These are phyloP conservation scores for Lasius platythorax DNA, from an alignment of 2,888 invertebrate species.

Conservation along the genomic window DNA sequence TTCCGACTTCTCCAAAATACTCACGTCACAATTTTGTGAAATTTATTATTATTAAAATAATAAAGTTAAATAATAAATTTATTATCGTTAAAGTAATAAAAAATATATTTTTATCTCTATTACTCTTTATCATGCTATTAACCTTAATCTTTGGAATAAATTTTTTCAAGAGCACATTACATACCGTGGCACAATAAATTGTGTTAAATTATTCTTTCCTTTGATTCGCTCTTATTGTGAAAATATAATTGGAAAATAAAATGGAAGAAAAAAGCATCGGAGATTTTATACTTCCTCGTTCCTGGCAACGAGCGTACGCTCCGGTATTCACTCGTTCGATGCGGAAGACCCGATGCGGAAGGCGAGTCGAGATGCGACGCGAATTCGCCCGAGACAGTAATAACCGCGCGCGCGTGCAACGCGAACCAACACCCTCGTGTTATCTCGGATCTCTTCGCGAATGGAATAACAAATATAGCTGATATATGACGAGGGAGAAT, in stretches of 20 bases:
- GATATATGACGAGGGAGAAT: neutral
- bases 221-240: neutral
- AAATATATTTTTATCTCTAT: neutral
- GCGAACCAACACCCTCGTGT: constrained; percentile 47
- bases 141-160: no score
- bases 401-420: constrained; percentile 42
- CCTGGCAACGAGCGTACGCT: neutral
- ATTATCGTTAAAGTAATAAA: neutral
- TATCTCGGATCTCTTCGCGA: constrained; percentile 45
- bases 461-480: constrained; percentile 46
- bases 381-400: constrained; percentile 35
- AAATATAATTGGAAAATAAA: neutral
- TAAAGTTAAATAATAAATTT: neutral
- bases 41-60: neutral
- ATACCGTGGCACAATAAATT: no score
- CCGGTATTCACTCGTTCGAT: neutral
- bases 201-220: neutral
- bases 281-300: neutral
- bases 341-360: constrained; percentile 28
- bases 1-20: neutral
- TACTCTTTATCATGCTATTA: no score
- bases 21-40: neutral
- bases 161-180: no score
- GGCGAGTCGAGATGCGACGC: constrained; percentile 36
- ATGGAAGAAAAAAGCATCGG: neutral